phyloP scores from a whole-genome alignment of 2,113 vertebrate species.

The Neofelis nebulosa region DNA sequence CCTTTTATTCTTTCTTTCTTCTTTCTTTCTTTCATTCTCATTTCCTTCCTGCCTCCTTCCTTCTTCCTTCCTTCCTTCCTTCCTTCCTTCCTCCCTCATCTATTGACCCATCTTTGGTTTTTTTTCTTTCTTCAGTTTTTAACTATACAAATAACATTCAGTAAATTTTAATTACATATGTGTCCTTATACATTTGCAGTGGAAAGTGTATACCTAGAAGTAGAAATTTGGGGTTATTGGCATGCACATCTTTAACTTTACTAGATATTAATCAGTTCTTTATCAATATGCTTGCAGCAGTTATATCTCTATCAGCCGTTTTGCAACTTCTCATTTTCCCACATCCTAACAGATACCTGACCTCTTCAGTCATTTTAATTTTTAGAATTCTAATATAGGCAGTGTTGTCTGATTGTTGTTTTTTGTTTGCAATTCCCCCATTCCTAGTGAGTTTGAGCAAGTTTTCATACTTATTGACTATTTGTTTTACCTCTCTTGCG shows the following conservation, averaged over 20 bases:
- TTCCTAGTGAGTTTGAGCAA: background rate
- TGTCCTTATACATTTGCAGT: background rate
- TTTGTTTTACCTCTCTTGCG: background rate
- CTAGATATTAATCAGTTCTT: background rate
- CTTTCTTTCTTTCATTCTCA: too few species aligned
- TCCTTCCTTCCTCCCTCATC: background rate
- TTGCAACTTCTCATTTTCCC: background rate
- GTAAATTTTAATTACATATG: background rate
- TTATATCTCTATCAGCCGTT: background rate
- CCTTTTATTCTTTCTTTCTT: background rate
- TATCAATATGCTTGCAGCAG: background rate
- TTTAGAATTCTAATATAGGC: background rate
- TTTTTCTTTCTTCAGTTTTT: background rate
- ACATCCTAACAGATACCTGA: background rate
- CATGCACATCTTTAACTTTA: background rate
- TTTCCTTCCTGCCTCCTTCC: background rate
- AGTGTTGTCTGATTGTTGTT: background rate
- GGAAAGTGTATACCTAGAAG: background rate
- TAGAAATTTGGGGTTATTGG: background rate
- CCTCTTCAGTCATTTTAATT: background rate
- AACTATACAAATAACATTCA: background rate
- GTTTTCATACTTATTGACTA: background rate
- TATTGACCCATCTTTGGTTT: background rate
- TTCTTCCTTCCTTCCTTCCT: background rate
- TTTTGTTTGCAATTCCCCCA: constrained; percentile 27